Base-by-base conservation (phyloP, 2,888 invertebrate genomes). In the Cosmopolites sordidus region DNA sequence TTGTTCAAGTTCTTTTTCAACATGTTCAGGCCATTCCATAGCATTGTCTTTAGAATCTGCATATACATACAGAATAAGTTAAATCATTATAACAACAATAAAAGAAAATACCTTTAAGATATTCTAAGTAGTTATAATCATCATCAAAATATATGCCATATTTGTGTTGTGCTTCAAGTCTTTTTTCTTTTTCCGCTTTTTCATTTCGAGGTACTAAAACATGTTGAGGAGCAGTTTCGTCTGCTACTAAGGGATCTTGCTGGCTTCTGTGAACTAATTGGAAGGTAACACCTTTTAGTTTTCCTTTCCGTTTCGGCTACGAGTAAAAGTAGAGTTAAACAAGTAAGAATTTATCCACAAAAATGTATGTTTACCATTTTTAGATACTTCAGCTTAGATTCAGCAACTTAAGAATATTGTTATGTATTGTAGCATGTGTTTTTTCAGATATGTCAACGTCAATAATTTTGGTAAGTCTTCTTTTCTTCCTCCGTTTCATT, bases 111-210 rank as follows among this genome's bases (percentile, higher is more conserved):
- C 53, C 57, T 50, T 57, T 82, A 51, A 98, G 78, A 79, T 98
- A 95, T 72, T 97, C 92, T 60, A 97, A 74, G 69, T 98, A 98
- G 71, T 98, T 86, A 72, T 94, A 96, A 63, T 95, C 92, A 74
- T 98, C 96, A 65, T 96, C 95, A 72, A 84, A 97, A 70, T 86
- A 92, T 56, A 98, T 85, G 1, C 96, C 97, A 78, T 83, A 95
- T 70, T 94, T 92, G 12, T 80, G 76, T 66, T 89, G 87, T 62
- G 90, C 86, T 59, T 87, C 84, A 1, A 61, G 16, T 0, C 81
- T 77, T 62, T 84, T 83, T 2, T 77, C 66, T 2, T 68, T 61
- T 54, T 78, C 75, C 27, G 64, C 59, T 61, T 69, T 60, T 16
- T 74, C 60, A 43, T 66, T 62, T 8, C 82, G 74, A 1, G 86